Evolutionary conservation across 2,113 vertebrate genomes (phyloP), one percentile per base, ranked within the genome.

Genomic region (Nansenia antarctica): DNA sequence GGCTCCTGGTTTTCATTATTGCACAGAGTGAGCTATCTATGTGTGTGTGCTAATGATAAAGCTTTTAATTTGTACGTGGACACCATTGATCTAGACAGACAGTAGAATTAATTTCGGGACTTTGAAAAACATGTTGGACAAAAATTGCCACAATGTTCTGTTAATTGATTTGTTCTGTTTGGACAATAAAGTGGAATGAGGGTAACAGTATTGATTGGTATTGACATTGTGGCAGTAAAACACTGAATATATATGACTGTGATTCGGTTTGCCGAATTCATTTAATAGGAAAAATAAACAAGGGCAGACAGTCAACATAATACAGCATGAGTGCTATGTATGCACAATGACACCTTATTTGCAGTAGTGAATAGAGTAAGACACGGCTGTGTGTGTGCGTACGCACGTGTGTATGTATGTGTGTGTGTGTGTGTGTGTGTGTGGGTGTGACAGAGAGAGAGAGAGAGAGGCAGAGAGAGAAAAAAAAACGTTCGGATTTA

Each of bases 121-220:
- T 30, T 57, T n/a, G 32, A 49, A n/a, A 49, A 49, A 20, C 65
- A 60, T 4, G 31, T 32, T 34, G 49, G 37, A 58, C 34, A 62
- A 58, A 67, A 70, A 79, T 18, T 74, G 72, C 52, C 39, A 63
- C 66, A 49, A 57, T 29, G 68, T 78, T 69, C 61, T 58, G 30
- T 74, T 82, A 70, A 85, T 80, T 69, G 74, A 82, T 78, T 70
- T 37, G 62, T 65, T 31, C n/a, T n/a, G n/a, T n/a, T 26, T n/a
- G 68, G 45, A 53, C 30, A 35, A 35, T 60, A 59, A 30, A 60
- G 58, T 9, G 7, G 55, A 64, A 54, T n/a, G 70, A 78, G 57
- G 29, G 45, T 57, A 12, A 18, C 37, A 5, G 42, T 22, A 69
- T 76, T n/a, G 80, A 86, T 80, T 78, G 34, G 2, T 54, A 74